A percentile compares a stretch with the other conserved stretches of the same genome.
These are phyloP conservation scores for Sipha maydis DNA, from an alignment of 2,888 invertebrate genomes.

Conservation along the genomic window DNA sequence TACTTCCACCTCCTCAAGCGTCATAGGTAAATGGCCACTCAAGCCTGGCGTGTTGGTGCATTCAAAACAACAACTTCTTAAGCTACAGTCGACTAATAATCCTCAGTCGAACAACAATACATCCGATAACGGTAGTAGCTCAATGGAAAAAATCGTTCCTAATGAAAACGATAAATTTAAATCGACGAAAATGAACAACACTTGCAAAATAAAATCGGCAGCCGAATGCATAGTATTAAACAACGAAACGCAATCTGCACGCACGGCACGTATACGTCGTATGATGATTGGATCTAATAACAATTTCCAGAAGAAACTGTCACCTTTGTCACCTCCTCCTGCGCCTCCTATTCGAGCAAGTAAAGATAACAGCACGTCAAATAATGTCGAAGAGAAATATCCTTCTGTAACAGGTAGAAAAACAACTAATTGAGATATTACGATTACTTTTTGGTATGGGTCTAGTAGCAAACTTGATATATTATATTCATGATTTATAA, in stretches of 20 bases:
- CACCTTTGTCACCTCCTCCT: slow-evolving; percentile 45
- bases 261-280: slow-evolving; percentile 66
- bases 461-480: not conserved
- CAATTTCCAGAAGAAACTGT: slow-evolving; percentile 17
- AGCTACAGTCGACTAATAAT: slow-evolving; percentile 66
- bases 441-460: not conserved
- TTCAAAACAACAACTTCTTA: slow-evolving; percentile 71
- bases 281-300: slow-evolving; percentile 65
- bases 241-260: slow-evolving; percentile 66
- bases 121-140: slow-evolving; percentile 30
- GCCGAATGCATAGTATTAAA: slow-evolving; percentile 53
- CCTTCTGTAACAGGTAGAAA: slow-evolving; percentile 36
- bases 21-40: slow-evolving; percentile 83
- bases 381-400: not conserved
- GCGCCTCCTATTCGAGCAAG: slow-evolving; percentile 22
- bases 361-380: not conserved
- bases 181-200: not conserved
- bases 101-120: not conserved
- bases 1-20: not conserved
- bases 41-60: slow-evolving; percentile 90
- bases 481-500: not conserved
- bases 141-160: not conserved
- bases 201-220: not conserved
- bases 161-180: slow-evolving; percentile 33
- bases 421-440: not conserved